Percentiles rank a stretch among this genome's conserved stretches.
phyloP scores from a whole-genome alignment of 2,888 invertebrate species.

The Pristionchus exspectatus region DNA sequence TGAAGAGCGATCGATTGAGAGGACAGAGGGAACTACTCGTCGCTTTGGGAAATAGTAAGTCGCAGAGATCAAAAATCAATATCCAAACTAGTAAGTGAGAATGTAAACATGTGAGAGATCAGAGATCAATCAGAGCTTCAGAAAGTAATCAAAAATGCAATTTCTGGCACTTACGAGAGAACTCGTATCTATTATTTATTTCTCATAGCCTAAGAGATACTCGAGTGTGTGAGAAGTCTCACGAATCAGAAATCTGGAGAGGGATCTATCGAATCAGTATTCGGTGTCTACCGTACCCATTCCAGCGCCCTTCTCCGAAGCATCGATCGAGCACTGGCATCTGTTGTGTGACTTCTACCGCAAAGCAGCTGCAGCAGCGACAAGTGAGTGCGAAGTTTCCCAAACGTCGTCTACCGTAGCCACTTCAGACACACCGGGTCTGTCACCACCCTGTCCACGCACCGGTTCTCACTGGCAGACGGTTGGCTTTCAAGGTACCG shows the following conservation, averaged over 20 bases:
- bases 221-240: background rate
- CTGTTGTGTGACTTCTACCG: slow-evolving; percentile 53
- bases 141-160: background rate
- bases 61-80: background rate
- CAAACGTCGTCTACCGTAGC: background rate
- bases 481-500: slow-evolving; percentile 82
- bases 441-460: slow-evolving; percentile 81
- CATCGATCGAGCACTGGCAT: slow-evolving; percentile 54
- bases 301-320: slow-evolving; percentile 53
- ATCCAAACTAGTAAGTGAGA: background rate
- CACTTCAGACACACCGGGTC: slow-evolving; percentile 69
- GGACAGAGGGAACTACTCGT: slow-evolving; percentile 45
- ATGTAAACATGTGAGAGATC: background rate
- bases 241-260: background rate
- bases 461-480: slow-evolving; percentile 82
- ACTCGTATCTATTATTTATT: background rate
- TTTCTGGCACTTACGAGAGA: background rate
- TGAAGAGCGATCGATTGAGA: slow-evolving; percentile 41
- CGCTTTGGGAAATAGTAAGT: slow-evolving; percentile 50
- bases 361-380: slow-evolving; percentile 39
- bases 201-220: background rate
- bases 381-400: slow-evolving; percentile 28
- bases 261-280: background rate
- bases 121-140: background rate
- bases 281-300: background rate